Evolutionary conservation across 2,113 vertebrate species (phyloP).

Genomic region (Puffinus mauretanicus): DNA sequence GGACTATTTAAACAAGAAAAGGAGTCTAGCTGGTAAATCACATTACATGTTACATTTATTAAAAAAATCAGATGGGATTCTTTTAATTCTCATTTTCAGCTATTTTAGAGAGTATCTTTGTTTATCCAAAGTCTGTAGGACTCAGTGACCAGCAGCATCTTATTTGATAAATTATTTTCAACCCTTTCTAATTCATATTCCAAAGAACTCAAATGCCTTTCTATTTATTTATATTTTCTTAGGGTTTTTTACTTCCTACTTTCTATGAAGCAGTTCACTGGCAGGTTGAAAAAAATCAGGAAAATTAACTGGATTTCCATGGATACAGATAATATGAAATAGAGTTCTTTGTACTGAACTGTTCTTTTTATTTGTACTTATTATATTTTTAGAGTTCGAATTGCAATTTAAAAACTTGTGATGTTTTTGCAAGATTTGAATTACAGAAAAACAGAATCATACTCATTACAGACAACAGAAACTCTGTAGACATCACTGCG

Average conservation of each 20-base stretch:
- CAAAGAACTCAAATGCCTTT: not conserved
- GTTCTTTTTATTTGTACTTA: not conserved
- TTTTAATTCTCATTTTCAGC: not conserved
- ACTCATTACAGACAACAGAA: not conserved
- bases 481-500: not conserved
- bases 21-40: not conserved
- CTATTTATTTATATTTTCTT: not conserved
- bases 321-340: not conserved
- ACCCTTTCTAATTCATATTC: not conserved
- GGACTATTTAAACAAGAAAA: not conserved
- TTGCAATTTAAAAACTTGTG: not conserved
- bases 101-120: not conserved
- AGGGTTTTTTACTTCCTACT: not conserved
- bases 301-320: conserved; percentile 9
- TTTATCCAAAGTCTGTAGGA: not conserved
- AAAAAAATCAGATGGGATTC: not conserved
- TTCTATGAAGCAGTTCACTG: not conserved
- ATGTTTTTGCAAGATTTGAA: not conserved
- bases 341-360: not conserved
- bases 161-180: not conserved
- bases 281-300: not conserved
- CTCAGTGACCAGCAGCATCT: not conserved
- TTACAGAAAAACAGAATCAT: not conserved
- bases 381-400: not conserved
- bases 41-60: too few relatives aligned